phyloP scores from a whole-genome alignment of 2,113 vertebrate species.

The Pseudorhombus dupliciocellatus region DNA sequence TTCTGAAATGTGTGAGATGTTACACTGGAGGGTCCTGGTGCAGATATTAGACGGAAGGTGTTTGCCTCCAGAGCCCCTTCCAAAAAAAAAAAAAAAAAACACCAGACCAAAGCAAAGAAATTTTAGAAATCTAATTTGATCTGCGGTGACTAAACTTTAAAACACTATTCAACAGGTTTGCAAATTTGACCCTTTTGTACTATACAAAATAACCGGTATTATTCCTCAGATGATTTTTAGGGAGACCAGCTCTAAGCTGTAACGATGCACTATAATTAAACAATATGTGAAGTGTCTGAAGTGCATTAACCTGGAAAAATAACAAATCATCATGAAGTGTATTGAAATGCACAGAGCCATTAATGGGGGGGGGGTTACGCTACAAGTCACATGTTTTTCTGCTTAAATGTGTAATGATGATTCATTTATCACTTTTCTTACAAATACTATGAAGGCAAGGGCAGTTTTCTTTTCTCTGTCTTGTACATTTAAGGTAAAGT shows the following conservation, averaged over 20 bases:
- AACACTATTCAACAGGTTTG: conserved; percentile 5
- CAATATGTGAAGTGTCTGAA: conserved; percentile 46
- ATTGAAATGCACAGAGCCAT: conserved; percentile 22
- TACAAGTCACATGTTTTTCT: not conserved
- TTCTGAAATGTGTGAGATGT: conserved; percentile 55
- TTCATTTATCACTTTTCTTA: not conserved
- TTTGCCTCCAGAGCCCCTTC: conserved; percentile 8
- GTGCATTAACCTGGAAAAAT: conserved; percentile 1
- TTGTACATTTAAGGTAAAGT: conserved; percentile 12
- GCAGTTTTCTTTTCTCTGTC: not conserved
- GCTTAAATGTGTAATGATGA: not conserved
- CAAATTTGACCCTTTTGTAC: conserved; percentile 25
- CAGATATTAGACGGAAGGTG: conserved; percentile 49
- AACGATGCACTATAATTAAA: conserved; percentile 59
- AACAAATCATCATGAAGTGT: not conserved
- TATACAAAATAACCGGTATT: conserved; percentile 23
- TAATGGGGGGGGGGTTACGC: conserved; percentile 1
- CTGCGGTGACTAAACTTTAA: conserved; percentile 21
- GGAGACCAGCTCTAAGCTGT: conserved; percentile 57
- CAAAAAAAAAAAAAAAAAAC: not conserved
- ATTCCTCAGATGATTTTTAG: conserved; percentile 10
- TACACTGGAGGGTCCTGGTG: conserved; percentile 77
- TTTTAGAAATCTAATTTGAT: conserved; percentile 24
- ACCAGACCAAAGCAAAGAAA: conserved; percentile 22
- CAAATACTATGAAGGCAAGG: conserved; percentile 1